phyloP scores from a whole-genome alignment of 2,888 invertebrate species.

The Caradrina kadenii region DNA sequence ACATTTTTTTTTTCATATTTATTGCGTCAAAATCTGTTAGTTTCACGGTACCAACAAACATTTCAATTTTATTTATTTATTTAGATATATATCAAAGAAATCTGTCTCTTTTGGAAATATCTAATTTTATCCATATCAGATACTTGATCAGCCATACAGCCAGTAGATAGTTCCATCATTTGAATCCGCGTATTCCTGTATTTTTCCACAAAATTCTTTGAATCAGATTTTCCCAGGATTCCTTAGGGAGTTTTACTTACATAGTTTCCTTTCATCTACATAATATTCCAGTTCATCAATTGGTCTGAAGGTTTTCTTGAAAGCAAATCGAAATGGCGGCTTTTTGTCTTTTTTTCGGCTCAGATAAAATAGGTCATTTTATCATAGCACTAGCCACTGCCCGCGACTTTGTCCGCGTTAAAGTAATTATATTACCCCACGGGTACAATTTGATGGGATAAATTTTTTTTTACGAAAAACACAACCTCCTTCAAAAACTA shows the following conservation, averaged over 20 bases:
- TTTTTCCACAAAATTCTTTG: not conserved
- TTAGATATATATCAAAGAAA: too few species aligned
- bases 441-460: too few species aligned
- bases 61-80: too few species aligned
- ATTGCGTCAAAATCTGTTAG: too few species aligned
- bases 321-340: not conserved
- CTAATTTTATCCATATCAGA: not conserved
- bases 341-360: not conserved
- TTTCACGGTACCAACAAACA: too few species aligned
- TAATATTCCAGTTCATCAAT: not conserved
- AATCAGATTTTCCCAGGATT: slow-evolving; percentile 9
- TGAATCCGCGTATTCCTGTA: not conserved
- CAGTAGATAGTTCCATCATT: not conserved
- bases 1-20: too few species aligned
- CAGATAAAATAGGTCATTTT: not conserved
- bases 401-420: too few species aligned
- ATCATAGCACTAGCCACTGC: not conserved
- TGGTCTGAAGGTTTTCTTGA: not conserved
- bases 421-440: too few species aligned
- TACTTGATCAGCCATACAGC: not conserved
- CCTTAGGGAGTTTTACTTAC: slow-evolving; percentile 8
- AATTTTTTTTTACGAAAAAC: too few species aligned
- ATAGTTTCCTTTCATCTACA: slow-evolving; percentile 3
- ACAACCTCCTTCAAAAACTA: too few species aligned
- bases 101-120: too few species aligned